Conservation (phyloP, 2,113 vertebrate species). For the Austrofundulus limnaeus region DNA sequence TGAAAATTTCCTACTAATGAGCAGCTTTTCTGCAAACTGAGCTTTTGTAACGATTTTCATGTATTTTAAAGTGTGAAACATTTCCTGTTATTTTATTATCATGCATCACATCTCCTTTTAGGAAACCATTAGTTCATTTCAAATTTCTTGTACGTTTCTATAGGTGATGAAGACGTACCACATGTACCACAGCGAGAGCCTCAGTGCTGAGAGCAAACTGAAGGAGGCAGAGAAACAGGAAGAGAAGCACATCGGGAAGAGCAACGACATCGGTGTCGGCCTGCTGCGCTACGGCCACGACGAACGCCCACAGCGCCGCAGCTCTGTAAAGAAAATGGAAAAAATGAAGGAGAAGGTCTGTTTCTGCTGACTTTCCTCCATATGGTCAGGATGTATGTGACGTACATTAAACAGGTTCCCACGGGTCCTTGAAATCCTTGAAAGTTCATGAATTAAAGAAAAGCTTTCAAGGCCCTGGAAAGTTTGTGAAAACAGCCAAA, state of each 20-base stretch:
- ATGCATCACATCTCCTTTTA: not conserved
- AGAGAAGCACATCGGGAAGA: constrained; percentile 94
- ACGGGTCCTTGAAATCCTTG: no score
- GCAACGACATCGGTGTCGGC: constrained; percentile 86
- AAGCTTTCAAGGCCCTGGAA: no score
- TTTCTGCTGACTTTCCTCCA: not conserved
- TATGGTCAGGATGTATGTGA: not conserved
- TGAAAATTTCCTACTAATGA: no score
- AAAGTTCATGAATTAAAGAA: no score
- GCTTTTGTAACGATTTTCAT: no score
- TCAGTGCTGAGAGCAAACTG: constrained; percentile 94
- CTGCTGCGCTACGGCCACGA: constrained; percentile 90
- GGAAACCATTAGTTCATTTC: not conserved
- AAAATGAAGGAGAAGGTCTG: constrained; percentile 84
- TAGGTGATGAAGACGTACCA: constrained; percentile 99
- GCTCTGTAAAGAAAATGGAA: constrained; percentile 95
- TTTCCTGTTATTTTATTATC: not conserved
- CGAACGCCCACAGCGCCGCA: constrained; percentile 91
- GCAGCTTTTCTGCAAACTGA: no score
- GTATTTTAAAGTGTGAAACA: no score
- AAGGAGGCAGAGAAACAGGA: constrained; percentile 98
- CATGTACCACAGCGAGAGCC: constrained; percentile 97
- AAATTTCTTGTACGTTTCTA: constrained; percentile 2
- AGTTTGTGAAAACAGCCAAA: no score
- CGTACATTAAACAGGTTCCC: not conserved